Evolutionary conservation across 1,140 invertebrate genomes (phyloP).

Genomic region (Drosophila mauritiana): DNA sequence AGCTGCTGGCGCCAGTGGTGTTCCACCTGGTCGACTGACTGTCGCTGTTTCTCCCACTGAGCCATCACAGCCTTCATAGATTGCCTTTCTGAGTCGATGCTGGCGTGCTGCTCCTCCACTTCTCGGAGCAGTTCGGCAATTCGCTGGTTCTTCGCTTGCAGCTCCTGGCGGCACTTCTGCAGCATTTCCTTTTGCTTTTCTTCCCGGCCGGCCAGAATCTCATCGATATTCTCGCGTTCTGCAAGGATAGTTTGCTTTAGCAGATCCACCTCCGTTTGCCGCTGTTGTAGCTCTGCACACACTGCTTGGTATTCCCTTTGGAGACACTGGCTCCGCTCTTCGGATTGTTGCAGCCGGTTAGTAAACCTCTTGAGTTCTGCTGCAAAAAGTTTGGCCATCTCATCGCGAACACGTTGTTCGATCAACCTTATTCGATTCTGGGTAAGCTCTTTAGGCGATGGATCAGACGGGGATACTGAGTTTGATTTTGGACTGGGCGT

Average conservation of each 20-base stretch:
- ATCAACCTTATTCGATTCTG: constrained; percentile 57
- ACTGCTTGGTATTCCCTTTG: constrained; percentile 86
- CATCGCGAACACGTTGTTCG: constrained; percentile 85
- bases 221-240: constrained; percentile 86
- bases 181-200: constrained; percentile 62
- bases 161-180: constrained; percentile 62
- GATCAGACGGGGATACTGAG: neutral
- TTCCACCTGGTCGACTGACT: constrained; percentile 62
- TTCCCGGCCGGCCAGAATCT: constrained; percentile 85
- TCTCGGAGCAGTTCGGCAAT: constrained; percentile 54
- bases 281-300: constrained; percentile 67
- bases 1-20: constrained; percentile 68
- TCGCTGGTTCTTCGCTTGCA: constrained; percentile 61
- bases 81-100: constrained; percentile 74
- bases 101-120: constrained; percentile 70
- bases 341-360: constrained; percentile 85
- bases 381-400: constrained; percentile 87
- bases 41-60: constrained; percentile 76
- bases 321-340: constrained; percentile 85
- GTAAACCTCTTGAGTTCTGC: constrained; percentile 86
- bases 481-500: constrained; percentile 13
- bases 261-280: constrained; percentile 85
- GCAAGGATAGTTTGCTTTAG: constrained; percentile 86
- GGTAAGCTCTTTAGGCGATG: constrained; percentile 40
- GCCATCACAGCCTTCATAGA: constrained; percentile 81